phyloP scores from a whole-genome alignment of 2,113 vertebrate genomes.

The Cavia aperea region DNA sequence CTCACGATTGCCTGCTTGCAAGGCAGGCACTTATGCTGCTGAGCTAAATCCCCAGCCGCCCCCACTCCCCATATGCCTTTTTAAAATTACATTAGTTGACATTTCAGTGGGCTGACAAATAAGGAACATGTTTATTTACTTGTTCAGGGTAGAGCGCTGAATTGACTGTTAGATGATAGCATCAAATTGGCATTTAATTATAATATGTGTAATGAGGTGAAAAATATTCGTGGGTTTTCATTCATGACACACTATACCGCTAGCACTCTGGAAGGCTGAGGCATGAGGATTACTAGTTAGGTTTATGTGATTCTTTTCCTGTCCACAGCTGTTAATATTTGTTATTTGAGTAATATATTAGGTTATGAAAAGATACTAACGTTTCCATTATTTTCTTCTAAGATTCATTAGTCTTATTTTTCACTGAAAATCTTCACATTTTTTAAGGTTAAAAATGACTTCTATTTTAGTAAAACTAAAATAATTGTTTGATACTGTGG shows the following conservation, averaged over 20 bases:
- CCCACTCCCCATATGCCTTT: not conserved
- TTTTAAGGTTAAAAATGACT: conserved; percentile 41
- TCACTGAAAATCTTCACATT: conserved; percentile 36
- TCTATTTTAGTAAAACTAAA: conserved; percentile 29
- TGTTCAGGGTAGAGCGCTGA: not conserved
- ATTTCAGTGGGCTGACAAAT: conserved; percentile 10
- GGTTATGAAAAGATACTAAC: not conserved
- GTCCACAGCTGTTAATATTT: conserved; percentile 11
- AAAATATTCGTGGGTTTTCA: not conserved
- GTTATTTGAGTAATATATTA: conserved; percentile 30
- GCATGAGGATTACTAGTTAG: not conserved
- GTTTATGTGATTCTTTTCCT: conserved; percentile 37
- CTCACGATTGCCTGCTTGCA: no score
- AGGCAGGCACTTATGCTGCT: no score
- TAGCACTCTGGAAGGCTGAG: not conserved
- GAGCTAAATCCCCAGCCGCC: no score
- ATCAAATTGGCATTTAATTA: conserved; percentile 39
- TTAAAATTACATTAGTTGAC: not conserved
- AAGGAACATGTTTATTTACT: conserved; percentile 39
- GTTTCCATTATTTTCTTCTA: conserved; percentile 2
- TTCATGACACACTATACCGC: not conserved
- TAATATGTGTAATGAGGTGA: conserved; percentile 15
- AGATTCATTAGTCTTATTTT: conserved; percentile 27
- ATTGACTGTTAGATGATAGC: conserved; percentile 24
- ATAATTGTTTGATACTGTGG: conserved; percentile 19